Percentiles rank a stretch among this genome's conserved stretches.
phyloP scores from a whole-genome alignment of 1,140 invertebrate species.

The Dinothrombium tinctorium region DNA sequence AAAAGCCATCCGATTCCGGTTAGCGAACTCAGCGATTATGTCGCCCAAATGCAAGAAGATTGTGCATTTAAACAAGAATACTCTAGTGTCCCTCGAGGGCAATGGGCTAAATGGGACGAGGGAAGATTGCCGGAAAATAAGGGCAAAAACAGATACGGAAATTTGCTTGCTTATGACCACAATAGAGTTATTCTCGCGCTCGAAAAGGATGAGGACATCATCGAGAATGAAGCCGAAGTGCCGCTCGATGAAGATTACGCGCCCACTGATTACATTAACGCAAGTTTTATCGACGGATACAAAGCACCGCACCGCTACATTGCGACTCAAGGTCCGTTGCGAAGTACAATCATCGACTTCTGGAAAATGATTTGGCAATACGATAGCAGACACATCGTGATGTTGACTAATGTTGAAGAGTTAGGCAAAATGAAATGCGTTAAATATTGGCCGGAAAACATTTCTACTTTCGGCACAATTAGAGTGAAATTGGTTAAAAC shows the following conservation, averaged over 20 bases:
- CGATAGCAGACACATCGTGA: slow-evolving; percentile 43
- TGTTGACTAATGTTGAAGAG: slow-evolving; percentile 51
- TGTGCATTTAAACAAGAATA: slow-evolving; percentile 4
- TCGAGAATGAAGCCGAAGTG: slow-evolving; percentile 1
- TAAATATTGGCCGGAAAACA: slow-evolving; percentile 35
- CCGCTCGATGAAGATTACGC: background rate
- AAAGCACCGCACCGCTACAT: slow-evolving; percentile 41
- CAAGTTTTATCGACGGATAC: slow-evolving; percentile 35
- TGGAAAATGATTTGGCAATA: slow-evolving; percentile 58
- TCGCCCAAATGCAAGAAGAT: too few species aligned
- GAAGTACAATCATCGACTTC: slow-evolving; percentile 44
- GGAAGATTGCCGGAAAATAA: slow-evolving; percentile 34
- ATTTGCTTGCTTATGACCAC: slow-evolving; percentile 43
- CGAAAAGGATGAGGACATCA: slow-evolving; percentile 14
- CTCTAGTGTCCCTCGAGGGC: slow-evolving; percentile 3
- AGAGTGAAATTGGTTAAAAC: slow-evolving; percentile 11
- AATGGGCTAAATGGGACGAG: slow-evolving; percentile 16
- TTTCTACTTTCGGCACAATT: slow-evolving; percentile 11
- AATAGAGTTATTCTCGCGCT: slow-evolving; percentile 24
- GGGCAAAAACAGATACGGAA: slow-evolving; percentile 49
- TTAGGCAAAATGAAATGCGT: slow-evolving; percentile 41
- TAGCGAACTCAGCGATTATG: too few species aligned
- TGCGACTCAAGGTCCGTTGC: slow-evolving; percentile 54
- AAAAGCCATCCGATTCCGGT: background rate
- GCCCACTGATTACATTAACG: slow-evolving; percentile 29